Percentiles rank a stretch among this genome's conserved stretches.
Evolutionary conservation across 2,888 invertebrate species (phyloP).

Genomic region (Lucinisca nassula): DNA sequence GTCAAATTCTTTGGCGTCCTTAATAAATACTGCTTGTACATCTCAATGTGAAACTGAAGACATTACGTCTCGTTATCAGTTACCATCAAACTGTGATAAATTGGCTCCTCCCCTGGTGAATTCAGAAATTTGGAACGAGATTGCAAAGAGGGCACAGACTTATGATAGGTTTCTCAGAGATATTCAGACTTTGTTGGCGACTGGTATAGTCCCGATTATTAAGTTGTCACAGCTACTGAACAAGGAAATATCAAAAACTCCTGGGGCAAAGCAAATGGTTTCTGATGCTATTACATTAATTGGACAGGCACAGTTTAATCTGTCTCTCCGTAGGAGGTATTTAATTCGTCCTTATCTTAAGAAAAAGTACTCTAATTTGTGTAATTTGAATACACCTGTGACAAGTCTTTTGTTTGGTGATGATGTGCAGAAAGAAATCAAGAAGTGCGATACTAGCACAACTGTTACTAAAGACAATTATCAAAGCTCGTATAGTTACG

Average conservation of each 20-base stretch:
- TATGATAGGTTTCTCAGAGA: constrained; percentile 19
- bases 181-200: constrained; percentile 21
- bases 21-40: constrained; percentile 20
- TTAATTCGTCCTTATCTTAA: not conserved
- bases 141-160: not conserved
- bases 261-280: not conserved
- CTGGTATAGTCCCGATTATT: constrained; percentile 27
- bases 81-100: constrained; percentile 29
- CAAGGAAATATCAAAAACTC: not conserved
- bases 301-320: constrained; percentile 10
- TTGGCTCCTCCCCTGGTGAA: constrained; percentile 20
- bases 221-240: not conserved
- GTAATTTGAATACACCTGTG: not conserved
- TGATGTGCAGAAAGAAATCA: constrained; percentile 19
- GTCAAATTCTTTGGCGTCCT: not conserved
- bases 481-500: not conserved
- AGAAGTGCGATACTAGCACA: not conserved
- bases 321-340: not conserved
- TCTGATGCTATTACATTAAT: not conserved
- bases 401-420: constrained; percentile 7
- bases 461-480: not conserved
- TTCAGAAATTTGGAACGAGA: constrained; percentile 29
- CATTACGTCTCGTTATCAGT: constrained; percentile 9
- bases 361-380: constrained; percentile 3
- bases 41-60: constrained; percentile 6